A percentile compares a stretch with the other conserved stretches of the same genome.
phyloP scores from a whole-genome alignment of 2,113 vertebrate species.

The Mastomys natalensis region DNA sequence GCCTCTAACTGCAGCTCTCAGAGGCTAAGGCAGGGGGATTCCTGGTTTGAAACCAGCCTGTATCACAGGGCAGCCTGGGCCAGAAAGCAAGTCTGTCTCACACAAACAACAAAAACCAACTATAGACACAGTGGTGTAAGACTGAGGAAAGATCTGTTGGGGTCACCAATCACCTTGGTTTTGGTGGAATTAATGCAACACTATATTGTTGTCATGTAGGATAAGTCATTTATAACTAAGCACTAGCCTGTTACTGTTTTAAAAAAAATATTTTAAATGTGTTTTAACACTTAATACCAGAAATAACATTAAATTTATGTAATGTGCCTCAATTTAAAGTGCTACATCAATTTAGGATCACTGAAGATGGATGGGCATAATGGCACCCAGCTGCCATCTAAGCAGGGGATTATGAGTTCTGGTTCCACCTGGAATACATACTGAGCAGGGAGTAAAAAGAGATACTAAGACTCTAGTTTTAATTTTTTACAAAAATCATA shows the following conservation, averaged over 20 bases:
- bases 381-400: background rate
- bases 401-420: background rate
- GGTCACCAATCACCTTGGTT: slow-evolving; percentile 93
- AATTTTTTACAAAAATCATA: background rate
- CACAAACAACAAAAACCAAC: background rate
- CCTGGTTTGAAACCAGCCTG: background rate
- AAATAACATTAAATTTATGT: slow-evolving; percentile 17
- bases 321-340: background rate
- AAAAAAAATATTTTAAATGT: background rate
- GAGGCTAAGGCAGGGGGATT: background rate
- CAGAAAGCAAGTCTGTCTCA: background rate
- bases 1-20: background rate
- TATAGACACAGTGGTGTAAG: slow-evolving; percentile 90
- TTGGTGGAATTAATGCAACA: background rate
- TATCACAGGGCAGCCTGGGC: background rate
- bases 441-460: background rate
- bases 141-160: slow-evolving; percentile 86
- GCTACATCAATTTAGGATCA: background rate
- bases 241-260: slow-evolving; percentile 5
- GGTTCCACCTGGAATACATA: background rate
- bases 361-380: background rate
- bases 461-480: background rate
- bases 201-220: slow-evolving; percentile 84
- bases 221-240: background rate
- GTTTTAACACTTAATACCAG: slow-evolving; percentile 6